Base-by-base conservation (phyloP, 2,113 vertebrate species). In the Ageneiosus marmoratus region DNA sequence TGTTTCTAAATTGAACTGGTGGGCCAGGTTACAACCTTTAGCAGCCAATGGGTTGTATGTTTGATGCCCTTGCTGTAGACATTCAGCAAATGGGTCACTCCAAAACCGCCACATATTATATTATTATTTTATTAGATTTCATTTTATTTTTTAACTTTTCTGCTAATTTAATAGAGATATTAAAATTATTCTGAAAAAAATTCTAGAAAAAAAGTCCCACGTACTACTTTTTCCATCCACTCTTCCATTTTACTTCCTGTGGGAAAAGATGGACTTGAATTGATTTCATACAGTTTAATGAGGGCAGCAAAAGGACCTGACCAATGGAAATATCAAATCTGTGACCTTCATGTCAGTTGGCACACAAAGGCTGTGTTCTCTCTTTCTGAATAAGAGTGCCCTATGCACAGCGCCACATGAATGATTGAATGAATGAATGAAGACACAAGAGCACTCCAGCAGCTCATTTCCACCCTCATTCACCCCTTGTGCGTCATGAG, bases 301-400 rank as follows among this genome's bases (percentile, higher is more conserved):
- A 80, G 46, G 46, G 73, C 27, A 76, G 77, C 34, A 46, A 56
- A 77, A n/a, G 24, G 69, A 37, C 34, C 32, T 15, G 53, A n/a
- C 78, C 72, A 24, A 32, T 56, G 73, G 70, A 78, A 77, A 80
- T 69, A 50, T 51, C 60, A 77, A 55, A 48, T 69, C 65, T 58
- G 74, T 73, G 78, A 81, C 63, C 63, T 41, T 55, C 24, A 34
- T 27, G 82, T 76, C 73, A 63, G 63, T 18, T 79, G 41, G 5
- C 55, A 84, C 78, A 86, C 32, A 85, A 75, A 78, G 55, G 29
- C 63, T 32, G 53, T 78, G 44, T 79, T 85, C 55, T 82, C 55
- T 32, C 34, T 29, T 50, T 55, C 73, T 70, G 55, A 67, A 37
- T 50, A 34, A 50, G 18, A 41, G 46, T n/a, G 50, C 48, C 79